Conservation (phyloP, 2,113 vertebrate genomes). For the Lepisosteus oculatus region DNA sequence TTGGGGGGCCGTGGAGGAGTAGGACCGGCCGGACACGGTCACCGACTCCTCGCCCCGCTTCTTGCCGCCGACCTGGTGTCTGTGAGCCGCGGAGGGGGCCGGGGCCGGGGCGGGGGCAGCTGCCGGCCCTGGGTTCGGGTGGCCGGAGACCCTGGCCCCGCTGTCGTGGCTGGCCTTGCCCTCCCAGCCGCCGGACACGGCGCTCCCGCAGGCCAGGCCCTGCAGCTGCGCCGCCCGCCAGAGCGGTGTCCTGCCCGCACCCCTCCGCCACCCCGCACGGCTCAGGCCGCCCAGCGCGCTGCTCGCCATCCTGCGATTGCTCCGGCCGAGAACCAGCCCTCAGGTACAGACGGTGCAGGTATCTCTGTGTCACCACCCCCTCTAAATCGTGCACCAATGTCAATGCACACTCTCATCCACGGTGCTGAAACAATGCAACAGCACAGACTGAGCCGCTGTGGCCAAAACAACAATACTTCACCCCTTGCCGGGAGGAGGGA, state of each 20-base stretch:
- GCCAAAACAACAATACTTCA: too few relatives aligned
- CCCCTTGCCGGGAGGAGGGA: too few relatives aligned
- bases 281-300: background rate
- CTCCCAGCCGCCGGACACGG: background rate
- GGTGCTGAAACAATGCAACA: too few relatives aligned
- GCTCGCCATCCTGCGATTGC: background rate
- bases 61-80: conserved; percentile 30
- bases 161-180: background rate
- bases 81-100: conserved; percentile 25
- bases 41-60: conserved; percentile 39
- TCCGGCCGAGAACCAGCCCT: background rate
- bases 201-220: background rate
- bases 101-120: background rate
- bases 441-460: too few relatives aligned
- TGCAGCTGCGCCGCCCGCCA: background rate
- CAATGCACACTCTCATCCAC: too few relatives aligned
- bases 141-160: background rate
- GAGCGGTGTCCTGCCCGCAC: background rate
- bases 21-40: conserved; percentile 43
- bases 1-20: conserved; percentile 50
- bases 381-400: too few relatives aligned
- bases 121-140: conserved; percentile 1
- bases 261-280: background rate
- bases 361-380: too few relatives aligned
- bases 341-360: background rate